Evolutionary conservation across 1,140 invertebrate genomes (phyloP).

Genomic region (Aradophagus sp.): DNA sequence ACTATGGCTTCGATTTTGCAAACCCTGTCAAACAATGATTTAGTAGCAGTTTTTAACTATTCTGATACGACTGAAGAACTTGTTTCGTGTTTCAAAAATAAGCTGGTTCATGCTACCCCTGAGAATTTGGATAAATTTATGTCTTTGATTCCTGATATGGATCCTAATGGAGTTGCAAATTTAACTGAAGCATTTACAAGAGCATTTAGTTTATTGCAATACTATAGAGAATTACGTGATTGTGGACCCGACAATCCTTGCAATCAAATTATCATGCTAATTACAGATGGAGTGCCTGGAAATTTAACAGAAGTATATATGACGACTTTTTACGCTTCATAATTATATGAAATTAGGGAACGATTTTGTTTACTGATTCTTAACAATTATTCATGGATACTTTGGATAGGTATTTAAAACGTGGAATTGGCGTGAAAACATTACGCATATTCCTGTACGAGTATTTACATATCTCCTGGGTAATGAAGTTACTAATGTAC

Average conservation of each 20-base stretch:
- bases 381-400: too few relatives aligned
- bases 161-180: constrained; percentile 88
- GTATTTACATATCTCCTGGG: constrained; percentile 99
- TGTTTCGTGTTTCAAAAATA: constrained; percentile 87
- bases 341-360: too few relatives aligned
- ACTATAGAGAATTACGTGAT: constrained; percentile 77
- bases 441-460: constrained; percentile 84
- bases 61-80: constrained; percentile 80
- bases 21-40: constrained; percentile 98
- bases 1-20: constrained; percentile 92
- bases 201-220: constrained; percentile 89
- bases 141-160: constrained; percentile 79
- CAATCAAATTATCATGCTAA: constrained; percentile 98
- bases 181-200: constrained; percentile 87
- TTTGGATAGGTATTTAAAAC: constrained; percentile 88
- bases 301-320: constrained; percentile 83
- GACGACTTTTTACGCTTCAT: too few relatives aligned
- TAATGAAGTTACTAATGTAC: constrained; percentile 92
- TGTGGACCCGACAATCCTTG: constrained; percentile 81
- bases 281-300: constrained; percentile 96
- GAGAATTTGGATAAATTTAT: constrained; percentile 90
- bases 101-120: constrained; percentile 92
- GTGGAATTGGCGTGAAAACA: constrained; percentile 85
- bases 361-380: too few relatives aligned
- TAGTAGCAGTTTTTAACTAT: constrained; percentile 92